Percentiles rank a stretch among this genome's conserved stretches.
Evolutionary conservation across 2,797 vertebrate species (phyloP).

Genomic region (Alouatta caraya): DNA sequence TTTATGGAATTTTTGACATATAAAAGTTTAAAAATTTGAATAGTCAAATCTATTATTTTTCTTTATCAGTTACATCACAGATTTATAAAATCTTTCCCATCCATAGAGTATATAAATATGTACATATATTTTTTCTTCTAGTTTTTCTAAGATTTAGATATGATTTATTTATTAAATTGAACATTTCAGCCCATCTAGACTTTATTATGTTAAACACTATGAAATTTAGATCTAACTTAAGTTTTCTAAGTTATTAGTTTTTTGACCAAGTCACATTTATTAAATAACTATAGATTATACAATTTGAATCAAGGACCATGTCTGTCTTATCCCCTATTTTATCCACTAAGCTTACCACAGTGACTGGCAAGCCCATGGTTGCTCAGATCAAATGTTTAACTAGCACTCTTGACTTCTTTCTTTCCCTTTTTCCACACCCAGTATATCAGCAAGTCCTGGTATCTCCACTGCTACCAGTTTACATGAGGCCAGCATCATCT

Average conservation of each 20-base stretch:
- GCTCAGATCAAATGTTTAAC: background rate
- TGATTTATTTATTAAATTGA: constrained; percentile 26
- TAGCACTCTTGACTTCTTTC: background rate
- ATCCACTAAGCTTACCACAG: background rate
- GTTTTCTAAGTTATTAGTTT: constrained; percentile 2
- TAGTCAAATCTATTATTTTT: background rate
- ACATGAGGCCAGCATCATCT: background rate
- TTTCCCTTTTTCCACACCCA: background rate
- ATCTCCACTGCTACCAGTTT: background rate
- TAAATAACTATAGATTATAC: background rate
- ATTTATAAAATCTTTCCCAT: background rate
- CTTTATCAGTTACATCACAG: background rate
- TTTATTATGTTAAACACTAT: background rate
- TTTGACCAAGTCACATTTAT: background rate
- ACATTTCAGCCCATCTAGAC: background rate
- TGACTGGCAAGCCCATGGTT: background rate
- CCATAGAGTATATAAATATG: background rate
- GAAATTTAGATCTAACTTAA: background rate
- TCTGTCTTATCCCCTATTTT: background rate
- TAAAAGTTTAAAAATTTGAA: background rate
- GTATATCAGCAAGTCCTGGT: background rate
- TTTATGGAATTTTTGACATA: background rate
- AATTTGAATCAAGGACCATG: background rate
- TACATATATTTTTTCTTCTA: background rate
- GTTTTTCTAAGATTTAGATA: background rate